These are phyloP conservation scores for Scaptomyza tumidula DNA, from an alignment of 2,888 invertebrate genomes.

Conservation along the genomic window DNA sequence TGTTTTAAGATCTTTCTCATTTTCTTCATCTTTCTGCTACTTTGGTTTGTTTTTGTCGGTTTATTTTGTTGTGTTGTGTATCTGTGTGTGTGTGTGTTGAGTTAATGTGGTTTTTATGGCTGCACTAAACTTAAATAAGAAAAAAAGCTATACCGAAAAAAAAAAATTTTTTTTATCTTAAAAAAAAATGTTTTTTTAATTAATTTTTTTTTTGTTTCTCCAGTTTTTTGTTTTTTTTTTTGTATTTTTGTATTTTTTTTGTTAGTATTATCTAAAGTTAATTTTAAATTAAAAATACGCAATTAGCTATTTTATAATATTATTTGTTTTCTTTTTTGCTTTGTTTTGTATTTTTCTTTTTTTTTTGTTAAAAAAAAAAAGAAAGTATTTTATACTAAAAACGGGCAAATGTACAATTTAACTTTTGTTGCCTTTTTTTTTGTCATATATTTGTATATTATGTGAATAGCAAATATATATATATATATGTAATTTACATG, in stretches of 20 bases:
- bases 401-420: constrained; percentile 54
- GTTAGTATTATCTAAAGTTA: constrained; percentile 60
- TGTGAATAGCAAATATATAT: constrained; percentile 12
- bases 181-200: constrained; percentile 11
- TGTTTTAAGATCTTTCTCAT: constrained; percentile 33
- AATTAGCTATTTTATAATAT: constrained; percentile 22
- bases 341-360: constrained; percentile 19
- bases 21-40: constrained; percentile 12
- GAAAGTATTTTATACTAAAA: constrained; percentile 38
- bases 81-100: constrained; percentile 16
- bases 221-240: constrained; percentile 10
- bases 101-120: constrained; percentile 6
- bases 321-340: constrained; percentile 22
- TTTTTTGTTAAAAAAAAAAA: constrained; percentile 36
- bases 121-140: constrained; percentile 22
- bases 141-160: constrained; percentile 28
- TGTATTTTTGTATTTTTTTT: constrained; percentile 15
- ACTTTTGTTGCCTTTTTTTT: constrained; percentile 28
- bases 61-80: constrained; percentile 1
- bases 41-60: constrained; percentile 9
- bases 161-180: constrained; percentile 6
- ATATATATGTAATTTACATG: constrained; percentile 21
- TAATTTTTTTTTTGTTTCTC: constrained; percentile 9
- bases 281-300: constrained; percentile 46
- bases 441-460: constrained; percentile 8